A percentile compares a stretch with the other conserved stretches of the same genome.
Evolutionary conservation across 1,140 invertebrate species (phyloP).

Genomic region (Parasteatoda tepidariorum): DNA sequence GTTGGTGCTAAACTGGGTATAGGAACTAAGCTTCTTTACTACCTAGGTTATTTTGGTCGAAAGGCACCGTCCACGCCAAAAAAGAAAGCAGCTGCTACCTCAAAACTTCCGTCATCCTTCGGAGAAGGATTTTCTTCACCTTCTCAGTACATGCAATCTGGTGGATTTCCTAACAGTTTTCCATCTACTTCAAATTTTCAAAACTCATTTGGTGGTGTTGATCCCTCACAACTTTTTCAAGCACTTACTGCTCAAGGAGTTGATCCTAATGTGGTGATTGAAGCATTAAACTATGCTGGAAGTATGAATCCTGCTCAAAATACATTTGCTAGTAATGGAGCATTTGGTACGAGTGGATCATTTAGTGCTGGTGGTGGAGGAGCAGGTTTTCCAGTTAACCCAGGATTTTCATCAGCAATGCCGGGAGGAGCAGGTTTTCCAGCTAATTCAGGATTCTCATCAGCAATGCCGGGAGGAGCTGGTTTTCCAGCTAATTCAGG

Average conservation of each 20-base stretch:
- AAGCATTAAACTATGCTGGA: conserved; percentile 3
- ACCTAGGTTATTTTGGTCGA: conserved; percentile 33
- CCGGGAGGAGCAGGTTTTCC: too few relatives aligned
- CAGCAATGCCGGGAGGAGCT: too few relatives aligned
- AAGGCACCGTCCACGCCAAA: background rate
- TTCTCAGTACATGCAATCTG: conserved; percentile 16
- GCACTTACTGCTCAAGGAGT: conserved; percentile 34
- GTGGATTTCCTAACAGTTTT: background rate
- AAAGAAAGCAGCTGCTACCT: background rate
- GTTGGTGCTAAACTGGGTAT: conserved; percentile 42
- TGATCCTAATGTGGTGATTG: conserved; percentile 38
- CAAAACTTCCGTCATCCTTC: too few relatives aligned
- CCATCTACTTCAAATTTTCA: background rate
- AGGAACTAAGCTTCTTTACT: conserved; percentile 40
- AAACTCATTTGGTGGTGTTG: background rate
- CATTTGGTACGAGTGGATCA: background rate
- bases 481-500: too few relatives aligned
- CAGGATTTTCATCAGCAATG: too few relatives aligned
- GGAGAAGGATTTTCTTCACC: background rate
- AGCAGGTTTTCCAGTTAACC: too few relatives aligned
- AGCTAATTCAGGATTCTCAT: too few relatives aligned
- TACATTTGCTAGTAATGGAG: background rate
- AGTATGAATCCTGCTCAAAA: too few relatives aligned
- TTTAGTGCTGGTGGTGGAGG: background rate
- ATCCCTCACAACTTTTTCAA: conserved; percentile 29